Conservation (phyloP, 2,797 vertebrate species). For the Molothrus ater region DNA sequence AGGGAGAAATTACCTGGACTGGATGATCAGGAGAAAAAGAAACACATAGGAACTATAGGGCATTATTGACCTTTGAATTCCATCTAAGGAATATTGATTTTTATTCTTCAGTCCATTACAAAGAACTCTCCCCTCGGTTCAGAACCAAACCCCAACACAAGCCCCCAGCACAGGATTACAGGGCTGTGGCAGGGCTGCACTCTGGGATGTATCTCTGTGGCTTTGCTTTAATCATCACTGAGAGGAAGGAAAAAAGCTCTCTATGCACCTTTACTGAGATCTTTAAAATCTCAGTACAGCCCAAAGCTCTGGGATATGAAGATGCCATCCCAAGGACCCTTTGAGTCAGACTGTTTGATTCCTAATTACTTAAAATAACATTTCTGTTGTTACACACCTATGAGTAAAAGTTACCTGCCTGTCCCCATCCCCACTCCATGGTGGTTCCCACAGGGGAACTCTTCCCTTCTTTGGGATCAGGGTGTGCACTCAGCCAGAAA, state of each 20-base stretch:
- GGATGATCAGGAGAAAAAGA: not conserved
- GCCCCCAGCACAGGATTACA: fast-evolving
- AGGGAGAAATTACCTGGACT: not conserved
- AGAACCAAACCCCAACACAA: not conserved
- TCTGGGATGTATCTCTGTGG: not conserved
- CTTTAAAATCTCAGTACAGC: not conserved
- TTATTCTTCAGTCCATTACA: not conserved
- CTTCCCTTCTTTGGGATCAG: not conserved
- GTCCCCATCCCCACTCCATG: not conserved
- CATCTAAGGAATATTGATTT: not conserved
- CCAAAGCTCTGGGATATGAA: not conserved
- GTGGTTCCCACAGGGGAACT: not conserved
- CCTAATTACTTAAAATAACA: not conserved
- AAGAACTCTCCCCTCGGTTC: not conserved
- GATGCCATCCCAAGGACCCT: not conserved
- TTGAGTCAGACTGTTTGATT: not conserved
- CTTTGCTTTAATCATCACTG: not conserved
- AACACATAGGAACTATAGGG: not conserved
- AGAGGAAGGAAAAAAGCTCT: not conserved
- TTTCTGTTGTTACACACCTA: not conserved
- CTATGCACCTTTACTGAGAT: not conserved
- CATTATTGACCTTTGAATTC: not conserved
- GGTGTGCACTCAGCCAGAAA: not conserved
- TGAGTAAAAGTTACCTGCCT: not conserved
- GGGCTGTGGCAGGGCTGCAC: not conserved